Evolutionary conservation across 1,140 invertebrate species (phyloP), one percentile per base, ranked within the genome.

Genomic region (Semibalanus balanoides): DNA sequence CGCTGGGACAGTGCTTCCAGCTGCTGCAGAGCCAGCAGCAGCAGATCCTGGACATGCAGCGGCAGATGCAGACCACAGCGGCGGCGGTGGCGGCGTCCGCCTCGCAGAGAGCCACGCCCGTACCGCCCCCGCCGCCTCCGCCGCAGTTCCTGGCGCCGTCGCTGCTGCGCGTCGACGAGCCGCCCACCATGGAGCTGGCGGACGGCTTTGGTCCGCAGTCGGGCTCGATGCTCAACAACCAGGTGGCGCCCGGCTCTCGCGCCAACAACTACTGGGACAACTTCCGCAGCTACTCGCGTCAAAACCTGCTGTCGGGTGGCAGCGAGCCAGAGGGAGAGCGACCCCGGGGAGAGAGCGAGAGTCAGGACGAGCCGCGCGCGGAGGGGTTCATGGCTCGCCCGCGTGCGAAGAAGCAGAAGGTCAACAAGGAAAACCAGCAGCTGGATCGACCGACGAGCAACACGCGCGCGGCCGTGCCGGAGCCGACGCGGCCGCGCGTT

Each of bases 221-320:
- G 17, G 5, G 35, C 35, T 40, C 35, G 5, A 40, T 40, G 29
- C 83, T 93, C 27, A 93, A 93, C 83, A 93, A 93, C 84, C 92
- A 94, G 86, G 92, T 94, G 77, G 90, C 92, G 70, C 92, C 92
- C 25, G 92, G 92, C 30, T 93, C 92, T 83, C 85, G 92, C 77
- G 92, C 92, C 72, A 95, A 94, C 83, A 94, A 94, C 84, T 94
- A 93, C 84, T 94, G 92, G 92, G 93, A 95, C 81, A 94, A 94
- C 86, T 94, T 95, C 82, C 79, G 81, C 85, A 93, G 92, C 82
- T 92, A 93, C 82, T 93, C 92, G 19, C 88, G 92, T 74, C 92
- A 93, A 85, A 94, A 94, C 84, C 86, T 93, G 40, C 87, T 94
- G 3, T 93, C 92, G n/a, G 87, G 87, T 75, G 87, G 84, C 79